Base-by-base conservation (phyloP, 2,113 vertebrate genomes). In the Corythoichthys haematopterus region DNA sequence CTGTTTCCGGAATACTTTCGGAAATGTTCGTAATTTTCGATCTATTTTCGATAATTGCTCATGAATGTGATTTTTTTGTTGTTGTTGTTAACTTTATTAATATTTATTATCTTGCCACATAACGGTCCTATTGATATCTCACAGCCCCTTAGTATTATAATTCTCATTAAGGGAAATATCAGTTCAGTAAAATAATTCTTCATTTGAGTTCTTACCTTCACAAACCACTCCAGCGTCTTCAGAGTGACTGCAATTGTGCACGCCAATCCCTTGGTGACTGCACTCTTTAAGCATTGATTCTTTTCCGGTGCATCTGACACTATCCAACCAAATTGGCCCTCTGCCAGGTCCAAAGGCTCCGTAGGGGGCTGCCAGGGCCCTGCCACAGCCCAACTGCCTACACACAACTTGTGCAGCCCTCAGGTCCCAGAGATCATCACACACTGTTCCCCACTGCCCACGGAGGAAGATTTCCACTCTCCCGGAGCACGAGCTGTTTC, bases 391-490 rank as follows among this genome's bases (percentile, higher is more conserved):
- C 20, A 28, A 28, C 20, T 28, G 20, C 20, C 20, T 28, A 28
- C 20, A 28, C 20, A 28, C 20, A 28, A 86, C 86, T 55, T 85
- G 60, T 33, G 82, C 84, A 67, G 86, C 64, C 0, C 2, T 0
- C 59, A 70, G 3, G 63, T 45, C 67, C 86, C 86, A 88, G 56
- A 0, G 0, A 55, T 88, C 82, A 6, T 86, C 80, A 72, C 86
- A 88, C 63, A 86, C 82, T 0, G 84, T 82, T 56, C 86, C 84
- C 84, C 84, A 86, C 57, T 74, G 74, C 45, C 75, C 84, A 14
- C 0, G 6, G 52, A 66, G 66, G 65, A 78, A 81, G 76, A 80
- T 65, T 77, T 88, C 81, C 1, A 88, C 78, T 59, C 86, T 80
- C 13, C 86, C 86, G 11, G 74, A 71, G 76, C 78, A 88, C 40